Evolutionary conservation across 2,113 vertebrate species (phyloP).

Genomic region (Setophaga petechia): DNA sequence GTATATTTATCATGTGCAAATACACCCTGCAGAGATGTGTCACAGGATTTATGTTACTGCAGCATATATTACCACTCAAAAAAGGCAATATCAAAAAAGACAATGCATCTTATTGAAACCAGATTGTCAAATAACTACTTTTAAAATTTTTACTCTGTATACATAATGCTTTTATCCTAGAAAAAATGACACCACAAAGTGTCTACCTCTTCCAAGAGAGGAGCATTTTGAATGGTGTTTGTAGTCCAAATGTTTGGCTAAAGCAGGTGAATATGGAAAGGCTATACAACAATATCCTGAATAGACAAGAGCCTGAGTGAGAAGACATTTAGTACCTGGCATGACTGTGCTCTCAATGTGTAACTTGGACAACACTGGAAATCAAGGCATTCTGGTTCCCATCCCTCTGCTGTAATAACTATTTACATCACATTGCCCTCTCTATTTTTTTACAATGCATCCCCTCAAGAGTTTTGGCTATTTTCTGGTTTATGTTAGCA

Average conservation of each 20-base stretch:
- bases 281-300: not conserved
- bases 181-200: not conserved
- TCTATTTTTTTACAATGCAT: not conserved
- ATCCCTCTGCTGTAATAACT: not conserved
- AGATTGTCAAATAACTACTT: not conserved
- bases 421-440: not conserved
- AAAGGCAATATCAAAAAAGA: not conserved
- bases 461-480: not conserved
- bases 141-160: not conserved
- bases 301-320: not conserved
- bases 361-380: not conserved
- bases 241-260: not conserved
- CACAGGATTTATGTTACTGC: not conserved
- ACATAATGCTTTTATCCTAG: not conserved
- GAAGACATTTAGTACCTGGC: not conserved
- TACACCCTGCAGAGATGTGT: not conserved
- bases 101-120: not conserved
- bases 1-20: not conserved
- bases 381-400: not conserved
- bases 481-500: not conserved
- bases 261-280: not conserved
- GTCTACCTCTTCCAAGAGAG: not conserved
- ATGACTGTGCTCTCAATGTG: not conserved
- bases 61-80: not conserved
- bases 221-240: not conserved